Evolutionary conservation across 2,888 invertebrate species (phyloP), one percentile per base, ranked within the genome.

Genomic region (Trypoxylon attenuatum): DNA sequence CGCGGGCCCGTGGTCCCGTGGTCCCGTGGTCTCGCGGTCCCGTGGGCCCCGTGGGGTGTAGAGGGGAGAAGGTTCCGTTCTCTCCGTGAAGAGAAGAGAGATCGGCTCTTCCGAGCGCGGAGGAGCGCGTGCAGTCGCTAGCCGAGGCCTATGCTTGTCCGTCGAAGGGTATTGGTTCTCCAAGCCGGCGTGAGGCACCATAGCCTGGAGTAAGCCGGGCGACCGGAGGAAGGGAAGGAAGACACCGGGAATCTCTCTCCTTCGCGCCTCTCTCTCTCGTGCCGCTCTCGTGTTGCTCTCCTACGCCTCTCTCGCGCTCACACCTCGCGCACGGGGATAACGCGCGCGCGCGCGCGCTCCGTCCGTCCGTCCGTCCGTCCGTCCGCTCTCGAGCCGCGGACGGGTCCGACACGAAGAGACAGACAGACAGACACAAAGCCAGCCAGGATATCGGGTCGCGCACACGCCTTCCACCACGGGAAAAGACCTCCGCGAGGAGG

Each of bases 81-180:
- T 72, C 77, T 75, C 74, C 78, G 76, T 76, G 73, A 75, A 71
- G 76, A 76, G 73, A 75, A 71, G 76, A 76, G 78, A 79, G 82
- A 81, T 82, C 80, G 77, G 75, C 70, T 82, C 81, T 79, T 84
- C 78, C 78, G 79, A 69, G 75, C n/a, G 13, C 33, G 33, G 79
- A 78, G 71, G 77, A 81, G 80, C 82, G 83, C 81, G 79, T 82
- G 83, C 86, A 85, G 86, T 86, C 84, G 86, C 83, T 79, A 81
- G 82, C 81, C 80, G 82, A 82, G 81, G 82, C 81, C 82, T 84
- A 83, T 82, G 80, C 82, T 83, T 77, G 81, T 79, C 76, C 79
- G 82, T 82, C 81, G 82, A 82, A 82, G 81, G 82, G 78, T 82
- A 82, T 81, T 82, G 81, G 78, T 77, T 73, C 64, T 64, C 66